phyloP scores from a whole-genome alignment of 2,113 vertebrate genomes.

The Nyctibius bracteatus region DNA sequence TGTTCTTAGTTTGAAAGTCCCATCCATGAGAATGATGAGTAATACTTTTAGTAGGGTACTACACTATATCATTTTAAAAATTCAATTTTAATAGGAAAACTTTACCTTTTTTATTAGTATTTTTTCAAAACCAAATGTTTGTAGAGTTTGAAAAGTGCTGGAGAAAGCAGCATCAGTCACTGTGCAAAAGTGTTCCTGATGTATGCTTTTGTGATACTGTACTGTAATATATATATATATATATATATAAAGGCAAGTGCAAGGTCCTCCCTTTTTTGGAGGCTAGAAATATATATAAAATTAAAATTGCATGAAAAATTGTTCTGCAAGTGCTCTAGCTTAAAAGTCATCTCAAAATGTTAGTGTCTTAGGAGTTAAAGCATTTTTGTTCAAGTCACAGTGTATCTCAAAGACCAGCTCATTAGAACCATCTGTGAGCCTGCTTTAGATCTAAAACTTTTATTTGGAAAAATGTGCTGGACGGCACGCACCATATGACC shows the following conservation, averaged over 20 bases:
- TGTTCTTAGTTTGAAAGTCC: not conserved
- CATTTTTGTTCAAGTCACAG: constrained; percentile 9
- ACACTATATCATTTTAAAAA: not conserved
- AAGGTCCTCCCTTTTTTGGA: not conserved
- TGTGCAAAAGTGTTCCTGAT: not conserved
- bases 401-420: constrained; percentile 17
- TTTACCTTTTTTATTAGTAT: not conserved
- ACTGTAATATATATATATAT: not conserved
- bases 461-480: constrained; percentile 18
- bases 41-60: not conserved
- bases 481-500: not conserved
- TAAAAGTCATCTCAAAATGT: not conserved
- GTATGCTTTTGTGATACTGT: not conserved
- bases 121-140: not conserved
- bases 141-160: not conserved
- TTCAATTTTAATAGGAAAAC: not conserved
- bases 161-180: not conserved
- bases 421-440: constrained; percentile 56
- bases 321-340: not conserved
- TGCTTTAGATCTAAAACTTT: constrained; percentile 3
- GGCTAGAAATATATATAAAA: not conserved
- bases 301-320: not conserved
- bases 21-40: not conserved
- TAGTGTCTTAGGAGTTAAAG: constrained; percentile 5
- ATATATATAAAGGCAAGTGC: not conserved